Conservation (phyloP, 2,888 invertebrate species). For the Oscheius myriophilus region DNA sequence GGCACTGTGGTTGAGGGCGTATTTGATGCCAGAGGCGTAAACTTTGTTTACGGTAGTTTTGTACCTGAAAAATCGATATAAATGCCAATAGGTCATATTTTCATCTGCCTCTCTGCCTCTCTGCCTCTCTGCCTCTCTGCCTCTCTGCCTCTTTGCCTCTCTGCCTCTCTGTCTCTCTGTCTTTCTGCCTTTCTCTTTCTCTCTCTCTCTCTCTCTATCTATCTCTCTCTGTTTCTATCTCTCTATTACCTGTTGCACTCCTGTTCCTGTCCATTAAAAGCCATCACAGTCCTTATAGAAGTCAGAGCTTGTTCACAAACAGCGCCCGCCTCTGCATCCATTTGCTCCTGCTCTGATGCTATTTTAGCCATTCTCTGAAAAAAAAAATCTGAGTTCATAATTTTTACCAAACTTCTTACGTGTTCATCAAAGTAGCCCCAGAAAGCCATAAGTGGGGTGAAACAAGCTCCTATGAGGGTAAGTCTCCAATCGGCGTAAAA, state of each 20-base stretch:
- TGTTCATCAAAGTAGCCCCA: constrained; percentile 36
- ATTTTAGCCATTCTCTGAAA: constrained; percentile 18
- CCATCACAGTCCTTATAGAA: constrained; percentile 14
- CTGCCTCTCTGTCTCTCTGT: too few relatives aligned
- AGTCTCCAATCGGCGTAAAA: constrained; percentile 60
- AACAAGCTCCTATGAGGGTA: constrained; percentile 68
- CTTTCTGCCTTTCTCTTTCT: too few relatives aligned
- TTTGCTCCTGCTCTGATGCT: constrained; percentile 30
- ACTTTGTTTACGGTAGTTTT: constrained; percentile 55
- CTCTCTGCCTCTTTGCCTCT: too few relatives aligned
- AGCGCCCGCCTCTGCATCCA: constrained; percentile 8
- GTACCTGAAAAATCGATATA: constrained; percentile 56
- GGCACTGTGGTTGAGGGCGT: constrained; percentile 65
- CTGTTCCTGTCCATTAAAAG: constrained; percentile 27
- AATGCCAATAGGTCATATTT: too few relatives aligned
- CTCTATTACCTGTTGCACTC: constrained; percentile 50
- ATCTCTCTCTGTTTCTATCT: too few relatives aligned
- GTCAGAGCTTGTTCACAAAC: constrained; percentile 16
- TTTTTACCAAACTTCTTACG: constrained; percentile 24
- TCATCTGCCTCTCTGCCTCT: too few relatives aligned
- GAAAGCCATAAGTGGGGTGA: constrained; percentile 63
- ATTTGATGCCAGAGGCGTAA: constrained; percentile 60
- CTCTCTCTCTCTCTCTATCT: too few relatives aligned
- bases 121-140: too few relatives aligned
- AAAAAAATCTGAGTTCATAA: neutral